phyloP scores from a whole-genome alignment of 2,113 vertebrate genomes.

The Gambusia affinis region DNA sequence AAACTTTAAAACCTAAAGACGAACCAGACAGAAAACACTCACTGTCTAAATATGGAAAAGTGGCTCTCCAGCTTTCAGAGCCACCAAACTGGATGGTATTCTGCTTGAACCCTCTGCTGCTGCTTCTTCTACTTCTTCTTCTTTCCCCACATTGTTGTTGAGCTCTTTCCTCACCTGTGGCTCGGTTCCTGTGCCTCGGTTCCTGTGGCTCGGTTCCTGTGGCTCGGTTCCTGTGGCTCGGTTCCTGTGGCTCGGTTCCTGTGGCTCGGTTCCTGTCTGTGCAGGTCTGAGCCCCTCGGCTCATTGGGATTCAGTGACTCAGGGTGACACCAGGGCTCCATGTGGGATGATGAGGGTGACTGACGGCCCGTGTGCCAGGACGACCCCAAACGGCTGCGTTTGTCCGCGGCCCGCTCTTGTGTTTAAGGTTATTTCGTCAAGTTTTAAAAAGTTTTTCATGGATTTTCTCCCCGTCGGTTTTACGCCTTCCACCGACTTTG shows the following conservation, averaged over 20 bases:
- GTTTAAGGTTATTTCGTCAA: neutral
- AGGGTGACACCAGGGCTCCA: constrained; percentile 47
- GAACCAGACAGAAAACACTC: neutral
- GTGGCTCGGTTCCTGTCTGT: constrained; percentile 17
- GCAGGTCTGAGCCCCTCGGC: constrained; percentile 44
- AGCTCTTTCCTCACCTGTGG: neutral
- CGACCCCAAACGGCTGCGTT: constrained; percentile 12
- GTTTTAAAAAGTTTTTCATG: neutral
- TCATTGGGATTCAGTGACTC: constrained; percentile 55
- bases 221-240: constrained; percentile 24
- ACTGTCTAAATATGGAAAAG: neutral
- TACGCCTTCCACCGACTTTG: neutral
- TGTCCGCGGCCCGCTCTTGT: neutral
- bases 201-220: constrained; percentile 10
- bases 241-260: no score
- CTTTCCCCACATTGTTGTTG: constrained; percentile 10
- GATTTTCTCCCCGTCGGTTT: neutral
- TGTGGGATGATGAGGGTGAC: constrained; percentile 23
- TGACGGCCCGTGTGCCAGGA: constrained; percentile 1
- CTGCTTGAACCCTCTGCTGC: neutral
- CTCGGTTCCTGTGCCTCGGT: neutral
- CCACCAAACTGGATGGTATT: neutral
- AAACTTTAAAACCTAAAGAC: neutral
- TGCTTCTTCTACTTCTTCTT: constrained; percentile 1
- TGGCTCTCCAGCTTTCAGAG: neutral